These are phyloP conservation scores for Lissonota sp. DNA, from an alignment of 2,888 invertebrate species.

Conservation along the genomic window DNA sequence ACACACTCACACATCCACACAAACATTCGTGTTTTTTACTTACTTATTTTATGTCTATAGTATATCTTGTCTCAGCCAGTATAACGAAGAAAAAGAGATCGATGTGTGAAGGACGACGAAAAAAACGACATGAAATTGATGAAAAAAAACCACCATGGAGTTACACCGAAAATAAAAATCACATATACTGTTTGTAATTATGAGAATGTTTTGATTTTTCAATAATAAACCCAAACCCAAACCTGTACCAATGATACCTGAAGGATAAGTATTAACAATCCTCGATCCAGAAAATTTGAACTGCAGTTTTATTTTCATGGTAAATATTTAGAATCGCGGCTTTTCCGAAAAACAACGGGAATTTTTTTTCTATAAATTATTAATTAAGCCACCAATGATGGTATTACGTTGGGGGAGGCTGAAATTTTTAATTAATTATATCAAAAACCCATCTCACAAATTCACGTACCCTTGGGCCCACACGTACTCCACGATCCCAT, in stretches of 20 bases:
- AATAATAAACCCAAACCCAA: conserved; percentile 15
- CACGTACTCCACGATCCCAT: too few species aligned
- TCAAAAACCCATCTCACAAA: too few species aligned
- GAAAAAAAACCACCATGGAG: conserved; percentile 64
- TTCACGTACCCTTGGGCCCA: too few species aligned
- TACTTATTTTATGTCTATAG: conserved; percentile 77
- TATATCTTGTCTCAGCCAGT: conserved; percentile 77
- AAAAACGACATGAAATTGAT: conserved; percentile 63
- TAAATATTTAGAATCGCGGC: too few species aligned
- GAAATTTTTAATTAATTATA: too few species aligned
- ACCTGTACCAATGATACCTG: background rate
- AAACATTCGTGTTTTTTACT: conserved; percentile 76
- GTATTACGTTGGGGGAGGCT: too few species aligned
- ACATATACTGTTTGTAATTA: conserved; percentile 69
- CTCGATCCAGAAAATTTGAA: background rate
- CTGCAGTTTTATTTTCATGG: too few species aligned
- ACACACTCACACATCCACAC: background rate
- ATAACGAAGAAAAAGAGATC: conserved; percentile 65
- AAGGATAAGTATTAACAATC: background rate
- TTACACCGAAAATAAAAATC: conserved; percentile 69
- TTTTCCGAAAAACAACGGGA: too few species aligned
- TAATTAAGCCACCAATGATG: too few species aligned
- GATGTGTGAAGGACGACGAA: conserved; percentile 67
- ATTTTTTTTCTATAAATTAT: too few species aligned
- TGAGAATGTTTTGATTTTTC: conserved; percentile 50